A percentile compares a stretch with the other conserved stretches of the same genome.
Evolutionary conservation across 1,140 invertebrate genomes (phyloP).

Genomic region (Araneus ventricosus): DNA sequence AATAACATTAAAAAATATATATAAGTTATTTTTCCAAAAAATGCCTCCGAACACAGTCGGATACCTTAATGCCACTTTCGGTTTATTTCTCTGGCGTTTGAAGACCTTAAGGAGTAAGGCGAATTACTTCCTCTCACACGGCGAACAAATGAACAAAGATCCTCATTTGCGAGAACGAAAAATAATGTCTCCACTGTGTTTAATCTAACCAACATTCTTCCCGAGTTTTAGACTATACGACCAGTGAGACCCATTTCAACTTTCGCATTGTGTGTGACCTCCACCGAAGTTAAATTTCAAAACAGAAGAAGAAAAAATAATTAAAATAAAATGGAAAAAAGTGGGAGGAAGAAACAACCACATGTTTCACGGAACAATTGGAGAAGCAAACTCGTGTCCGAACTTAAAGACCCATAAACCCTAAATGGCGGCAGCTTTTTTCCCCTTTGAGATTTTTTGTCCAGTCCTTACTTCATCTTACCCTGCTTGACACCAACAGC

Average conservation of each 20-base stretch:
- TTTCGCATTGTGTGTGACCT: background rate
- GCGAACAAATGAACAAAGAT: no score
- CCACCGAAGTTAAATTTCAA: background rate
- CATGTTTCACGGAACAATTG: slow-evolving; percentile 19
- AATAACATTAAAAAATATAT: no score
- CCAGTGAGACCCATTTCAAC: background rate
- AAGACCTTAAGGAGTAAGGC: no score
- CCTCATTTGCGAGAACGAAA: background rate
- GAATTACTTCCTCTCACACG: no score
- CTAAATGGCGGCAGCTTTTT: slow-evolving; percentile 5
- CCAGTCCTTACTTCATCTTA: background rate
- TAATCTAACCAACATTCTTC: background rate
- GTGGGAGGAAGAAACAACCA: background rate
- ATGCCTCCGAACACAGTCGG: no score
- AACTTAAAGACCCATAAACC: background rate
- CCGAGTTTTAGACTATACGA: background rate
- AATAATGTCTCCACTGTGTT: background rate
- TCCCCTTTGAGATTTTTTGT: background rate
- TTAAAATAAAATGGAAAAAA: background rate
- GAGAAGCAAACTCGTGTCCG: slow-evolving; percentile 20
- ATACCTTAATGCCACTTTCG: no score
- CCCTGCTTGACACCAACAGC: slow-evolving; percentile 14
- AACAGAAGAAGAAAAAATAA: background rate
- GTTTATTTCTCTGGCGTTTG: no score
- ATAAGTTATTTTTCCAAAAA: no score